phyloP scores from a whole-genome alignment of 92 coral and sea anemone genomes.

The Parazoanthus swiftii region DNA sequence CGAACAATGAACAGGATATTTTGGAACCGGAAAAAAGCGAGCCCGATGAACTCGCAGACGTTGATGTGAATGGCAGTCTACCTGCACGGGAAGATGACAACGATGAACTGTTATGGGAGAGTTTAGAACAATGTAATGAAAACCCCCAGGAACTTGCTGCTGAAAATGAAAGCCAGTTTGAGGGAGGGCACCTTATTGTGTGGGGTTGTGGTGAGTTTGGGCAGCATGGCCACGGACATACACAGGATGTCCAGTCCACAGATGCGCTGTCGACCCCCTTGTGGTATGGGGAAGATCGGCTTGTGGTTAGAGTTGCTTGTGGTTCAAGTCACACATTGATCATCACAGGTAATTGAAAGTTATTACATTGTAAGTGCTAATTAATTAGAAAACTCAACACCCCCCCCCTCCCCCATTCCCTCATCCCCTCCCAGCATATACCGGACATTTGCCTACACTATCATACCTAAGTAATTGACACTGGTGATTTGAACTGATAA shows the following conservation, averaged over 20 bases:
- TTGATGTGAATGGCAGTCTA: neutral
- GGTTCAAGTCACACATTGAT: constrained; percentile 94
- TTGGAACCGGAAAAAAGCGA: neutral
- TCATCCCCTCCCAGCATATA: too few relatives aligned
- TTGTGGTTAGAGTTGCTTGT: constrained; percentile 69
- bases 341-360: constrained; percentile 70
- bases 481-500: too few relatives aligned
- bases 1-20: neutral
- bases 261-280: constrained; percentile 63
- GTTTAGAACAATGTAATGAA: neutral
- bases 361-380: too few relatives aligned
- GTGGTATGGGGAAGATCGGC: constrained; percentile 71
- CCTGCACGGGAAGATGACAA: constrained; percentile 11
- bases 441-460: too few relatives aligned
- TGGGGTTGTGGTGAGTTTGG: constrained; percentile 99
- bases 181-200: constrained; percentile 70
- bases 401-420: too few relatives aligned
- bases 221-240: constrained; percentile 93
- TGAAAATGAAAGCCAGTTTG: neutral
- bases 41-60: neutral
- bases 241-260: constrained; percentile 52
- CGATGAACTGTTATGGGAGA: neutral
- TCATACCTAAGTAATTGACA: too few relatives aligned
- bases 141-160: neutral
- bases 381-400: too few relatives aligned